Conservation (phyloP, 2,113 vertebrate genomes). For the Antechinus stuartii region DNA sequence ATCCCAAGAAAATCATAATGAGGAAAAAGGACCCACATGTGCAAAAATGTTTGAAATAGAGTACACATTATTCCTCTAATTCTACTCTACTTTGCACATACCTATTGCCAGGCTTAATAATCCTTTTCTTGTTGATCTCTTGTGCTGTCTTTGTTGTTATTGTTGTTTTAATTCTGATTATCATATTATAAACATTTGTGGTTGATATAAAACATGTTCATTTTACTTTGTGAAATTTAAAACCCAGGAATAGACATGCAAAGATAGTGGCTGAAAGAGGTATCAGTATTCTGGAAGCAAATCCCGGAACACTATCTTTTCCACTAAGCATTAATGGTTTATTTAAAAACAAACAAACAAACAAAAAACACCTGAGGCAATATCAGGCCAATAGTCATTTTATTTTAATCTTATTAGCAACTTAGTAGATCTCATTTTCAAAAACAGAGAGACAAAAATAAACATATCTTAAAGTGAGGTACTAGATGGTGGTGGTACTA, state of each 20-base stretch:
- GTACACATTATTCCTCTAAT: background rate
- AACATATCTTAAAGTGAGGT: background rate
- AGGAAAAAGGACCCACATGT: too few species aligned
- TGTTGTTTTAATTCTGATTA: background rate
- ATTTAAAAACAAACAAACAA: too few species aligned
- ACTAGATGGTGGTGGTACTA: background rate
- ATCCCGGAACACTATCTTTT: background rate
- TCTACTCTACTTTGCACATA: background rate
- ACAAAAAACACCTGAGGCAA: background rate
- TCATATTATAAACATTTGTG: background rate
- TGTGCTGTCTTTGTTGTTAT: background rate
- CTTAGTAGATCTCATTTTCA: background rate
- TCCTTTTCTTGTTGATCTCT: background rate
- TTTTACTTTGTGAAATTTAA: background rate
- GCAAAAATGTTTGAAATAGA: background rate
- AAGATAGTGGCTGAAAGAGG: background rate
- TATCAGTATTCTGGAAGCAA: background rate
- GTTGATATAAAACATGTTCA: background rate
- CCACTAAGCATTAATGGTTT: background rate
- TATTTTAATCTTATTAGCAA: background rate
- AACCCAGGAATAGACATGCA: background rate
- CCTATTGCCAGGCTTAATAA: background rate
- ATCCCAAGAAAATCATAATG: too few species aligned
- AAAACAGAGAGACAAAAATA: background rate
- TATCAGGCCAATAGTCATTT: background rate